Evolutionary conservation across 2,113 vertebrate genomes (phyloP), one percentile per base, ranked within the genome.

Genomic region (Lynx canadensis): DNA sequence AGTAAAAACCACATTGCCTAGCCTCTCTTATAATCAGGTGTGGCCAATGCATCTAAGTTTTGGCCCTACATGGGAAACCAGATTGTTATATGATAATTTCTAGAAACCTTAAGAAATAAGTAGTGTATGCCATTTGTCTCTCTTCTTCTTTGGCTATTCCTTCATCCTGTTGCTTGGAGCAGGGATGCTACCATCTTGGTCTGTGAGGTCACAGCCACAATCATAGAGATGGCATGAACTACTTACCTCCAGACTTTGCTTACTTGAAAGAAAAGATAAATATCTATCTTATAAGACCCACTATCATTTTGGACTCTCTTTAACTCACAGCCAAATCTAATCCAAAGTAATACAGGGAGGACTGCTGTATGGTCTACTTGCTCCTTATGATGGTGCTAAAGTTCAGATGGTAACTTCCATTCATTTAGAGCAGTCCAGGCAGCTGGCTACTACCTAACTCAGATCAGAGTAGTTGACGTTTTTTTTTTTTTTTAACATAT

Each of bases 61-160:
- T 81, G 12, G 36, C 33, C 63, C 74, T 79, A 78, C 13, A 79
- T 27, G 23, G 13, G 45, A 36, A 71, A 65, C 18, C 38, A 71
- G 27, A 48, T 41, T 78, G 15, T n/a, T 90, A 66, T 13, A 9
- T 12, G 41, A 38, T 41, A 76, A 31, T 57, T 96, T 78, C 52
- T 71, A 76, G 83, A 89, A 96, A 60, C 18, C 27, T 74, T 93
- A 74, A 80, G 73, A 84, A 96, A 81, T 74, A 89, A 90, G 8
- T 85, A 7, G 16, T 73, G 6, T 5, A 71, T n/a, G 16, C 21
- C 45, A 68, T 80, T n/a, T 76, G 19, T 84, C 23, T 81, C 45
- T 66, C 21, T 80, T 86, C 36, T 88, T 80, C 93, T 87, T 23
- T 60, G 52, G 52, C 12, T 23, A 68, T 31, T 94, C 41, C 52